Percentiles rank a stretch among this genome's conserved stretches.
Conservation (phyloP, 2,888 invertebrate species). For the Dendrolimus houi region DNA sequence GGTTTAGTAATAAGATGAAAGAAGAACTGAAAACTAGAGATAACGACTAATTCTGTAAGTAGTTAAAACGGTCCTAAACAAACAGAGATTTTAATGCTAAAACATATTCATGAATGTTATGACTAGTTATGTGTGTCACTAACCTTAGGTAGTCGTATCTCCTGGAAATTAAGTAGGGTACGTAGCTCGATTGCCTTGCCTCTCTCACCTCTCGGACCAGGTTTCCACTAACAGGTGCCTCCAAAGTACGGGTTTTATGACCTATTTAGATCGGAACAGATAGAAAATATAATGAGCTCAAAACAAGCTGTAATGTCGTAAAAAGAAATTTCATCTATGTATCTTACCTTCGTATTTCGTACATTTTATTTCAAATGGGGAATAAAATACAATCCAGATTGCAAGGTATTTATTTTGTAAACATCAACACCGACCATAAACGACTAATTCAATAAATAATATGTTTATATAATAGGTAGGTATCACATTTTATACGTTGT, state of each 20-base stretch:
- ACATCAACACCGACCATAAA: conserved; percentile 23
- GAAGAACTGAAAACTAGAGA: too few relatives aligned
- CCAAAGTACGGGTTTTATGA: conserved; percentile 55
- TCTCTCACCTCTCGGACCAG: conserved; percentile 53
- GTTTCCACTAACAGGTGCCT: conserved; percentile 54
- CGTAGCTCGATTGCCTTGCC: conserved; percentile 40
- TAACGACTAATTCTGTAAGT: too few relatives aligned
- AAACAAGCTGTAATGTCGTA: background rate
- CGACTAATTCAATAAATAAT: conserved; percentile 26
- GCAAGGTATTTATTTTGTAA: conserved; percentile 38
- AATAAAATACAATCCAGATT: conserved; percentile 14
- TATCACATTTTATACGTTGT: conserved; percentile 45
- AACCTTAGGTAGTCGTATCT: conserved; percentile 40
- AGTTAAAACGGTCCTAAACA: too few relatives aligned
- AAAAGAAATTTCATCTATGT: background rate
- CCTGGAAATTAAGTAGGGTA: conserved; percentile 34
- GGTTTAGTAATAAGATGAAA: too few relatives aligned
- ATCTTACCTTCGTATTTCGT: background rate
- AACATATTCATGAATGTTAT: background rate
- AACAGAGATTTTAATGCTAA: too few relatives aligned
- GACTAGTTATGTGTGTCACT: conserved; percentile 6
- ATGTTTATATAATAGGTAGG: conserved; percentile 16
- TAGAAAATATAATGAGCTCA: background rate
- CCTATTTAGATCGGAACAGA: conserved; percentile 29
- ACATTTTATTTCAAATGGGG: background rate